These are phyloP conservation scores for Centropus unirufus DNA, from an alignment of 2,113 vertebrate genomes.

Conservation along the genomic window DNA sequence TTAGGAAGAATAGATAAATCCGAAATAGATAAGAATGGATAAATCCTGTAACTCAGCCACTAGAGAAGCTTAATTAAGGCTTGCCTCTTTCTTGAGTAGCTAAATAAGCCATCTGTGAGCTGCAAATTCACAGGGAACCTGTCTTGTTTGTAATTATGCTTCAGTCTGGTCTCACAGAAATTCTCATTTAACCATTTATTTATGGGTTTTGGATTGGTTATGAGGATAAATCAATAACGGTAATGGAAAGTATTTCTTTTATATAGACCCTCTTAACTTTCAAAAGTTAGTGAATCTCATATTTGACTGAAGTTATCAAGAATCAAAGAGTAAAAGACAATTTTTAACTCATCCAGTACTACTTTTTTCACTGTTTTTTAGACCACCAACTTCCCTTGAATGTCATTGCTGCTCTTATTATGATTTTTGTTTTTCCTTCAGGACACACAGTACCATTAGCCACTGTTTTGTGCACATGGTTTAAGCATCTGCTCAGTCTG, in stretches of 20 bases:
- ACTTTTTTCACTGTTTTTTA: neutral
- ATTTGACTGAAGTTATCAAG: neutral
- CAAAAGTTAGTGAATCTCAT: neutral
- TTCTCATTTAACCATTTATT: neutral
- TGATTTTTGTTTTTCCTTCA: neutral
- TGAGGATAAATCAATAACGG: neutral
- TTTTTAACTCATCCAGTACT: neutral
- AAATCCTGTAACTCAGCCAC: neutral
- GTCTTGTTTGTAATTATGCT: neutral
- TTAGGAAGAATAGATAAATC: neutral
- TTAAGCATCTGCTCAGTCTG: neutral
- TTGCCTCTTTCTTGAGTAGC: neutral
- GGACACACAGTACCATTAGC: neutral
- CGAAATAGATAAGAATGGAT: neutral
- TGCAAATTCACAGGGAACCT: neutral
- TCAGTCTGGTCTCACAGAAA: neutral
- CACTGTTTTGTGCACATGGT: neutral
- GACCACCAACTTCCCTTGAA: neutral
- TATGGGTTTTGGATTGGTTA: neutral
- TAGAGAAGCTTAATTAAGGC: neutral
- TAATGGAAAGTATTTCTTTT: neutral
- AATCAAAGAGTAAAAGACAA: neutral
- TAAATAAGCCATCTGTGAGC: neutral
- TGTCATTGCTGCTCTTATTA: fast-evolving
- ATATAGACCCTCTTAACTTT: neutral